Evolutionary conservation across 2,888 invertebrate species (phyloP).

Genomic region (Philereme transversata): DNA sequence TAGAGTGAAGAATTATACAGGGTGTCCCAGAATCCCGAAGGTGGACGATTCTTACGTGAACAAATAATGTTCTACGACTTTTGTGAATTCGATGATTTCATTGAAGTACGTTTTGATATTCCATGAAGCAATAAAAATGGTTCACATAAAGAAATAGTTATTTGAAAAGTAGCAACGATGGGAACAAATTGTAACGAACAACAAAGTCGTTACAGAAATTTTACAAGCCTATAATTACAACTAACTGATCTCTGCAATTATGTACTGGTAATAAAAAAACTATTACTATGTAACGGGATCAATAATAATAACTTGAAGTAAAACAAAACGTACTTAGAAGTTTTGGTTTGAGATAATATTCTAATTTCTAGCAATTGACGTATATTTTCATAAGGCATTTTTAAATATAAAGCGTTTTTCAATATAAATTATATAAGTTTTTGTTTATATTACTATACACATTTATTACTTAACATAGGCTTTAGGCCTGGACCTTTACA

Average conservation of each 20-base stretch:
- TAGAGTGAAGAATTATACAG: no score
- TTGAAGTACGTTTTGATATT: neutral
- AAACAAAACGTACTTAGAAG: conserved; percentile 10
- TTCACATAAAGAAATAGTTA: conserved; percentile 16
- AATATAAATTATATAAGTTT: no score
- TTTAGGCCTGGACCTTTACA: no score
- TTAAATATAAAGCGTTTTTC: no score
- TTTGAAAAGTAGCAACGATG: conserved; percentile 32
- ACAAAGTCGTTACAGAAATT: conserved; percentile 26
- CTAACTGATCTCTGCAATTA: conserved; percentile 33
- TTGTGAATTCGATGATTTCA: no score
- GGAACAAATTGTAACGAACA: conserved; percentile 30
- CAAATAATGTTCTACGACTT: no score
- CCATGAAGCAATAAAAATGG: neutral
- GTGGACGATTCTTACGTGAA: no score
- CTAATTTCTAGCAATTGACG: neutral
- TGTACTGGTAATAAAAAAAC: conserved; percentile 34
- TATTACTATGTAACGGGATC: conserved; percentile 30
- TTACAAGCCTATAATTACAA: conserved; percentile 31
- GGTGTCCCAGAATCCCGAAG: no score
- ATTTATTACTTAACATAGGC: no score
- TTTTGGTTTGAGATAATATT: neutral
- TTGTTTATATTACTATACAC: no score
- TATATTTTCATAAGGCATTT: no score
- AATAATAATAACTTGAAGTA: conserved; percentile 20